These are phyloP conservation scores for Siniperca undulata DNA, from an alignment of 2,797 vertebrate species.

Conservation along the genomic window DNA sequence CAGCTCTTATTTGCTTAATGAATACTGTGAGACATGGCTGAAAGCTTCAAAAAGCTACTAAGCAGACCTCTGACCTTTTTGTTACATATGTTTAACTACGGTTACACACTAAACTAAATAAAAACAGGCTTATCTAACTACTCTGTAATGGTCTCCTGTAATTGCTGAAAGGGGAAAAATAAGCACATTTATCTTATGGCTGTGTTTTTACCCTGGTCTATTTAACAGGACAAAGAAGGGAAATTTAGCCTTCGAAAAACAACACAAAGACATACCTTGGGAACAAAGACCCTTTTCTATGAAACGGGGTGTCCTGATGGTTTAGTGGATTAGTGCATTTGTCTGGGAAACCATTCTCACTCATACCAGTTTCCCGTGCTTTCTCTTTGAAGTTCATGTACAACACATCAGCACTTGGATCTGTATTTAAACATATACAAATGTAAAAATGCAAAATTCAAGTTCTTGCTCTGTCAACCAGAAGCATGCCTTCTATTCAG, in stretches of 20 bases:
- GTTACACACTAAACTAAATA: background rate
- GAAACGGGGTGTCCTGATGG: conserved; percentile 26
- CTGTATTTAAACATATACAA: background rate
- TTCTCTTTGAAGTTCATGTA: conserved; percentile 26
- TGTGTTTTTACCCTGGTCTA: background rate
- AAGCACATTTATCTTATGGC: conserved; percentile 5
- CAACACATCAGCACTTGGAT: background rate
- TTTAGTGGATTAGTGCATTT: conserved; percentile 35
- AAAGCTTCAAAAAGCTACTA: background rate
- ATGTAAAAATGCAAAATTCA: background rate
- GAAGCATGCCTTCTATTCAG: background rate
- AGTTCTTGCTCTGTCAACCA: background rate
- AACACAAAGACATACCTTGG: conserved; percentile 43
- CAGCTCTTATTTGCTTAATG: background rate
- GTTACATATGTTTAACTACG: background rate
- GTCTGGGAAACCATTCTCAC: conserved; percentile 31
- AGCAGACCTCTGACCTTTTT: background rate
- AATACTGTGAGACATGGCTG: background rate
- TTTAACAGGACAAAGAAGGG: conserved; percentile 44
- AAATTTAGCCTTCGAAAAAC: conserved; percentile 36
- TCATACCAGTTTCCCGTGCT: conserved; percentile 1
- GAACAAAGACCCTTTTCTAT: conserved; percentile 43
- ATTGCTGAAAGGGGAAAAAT: background rate
- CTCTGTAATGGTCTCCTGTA: conserved; percentile 5
- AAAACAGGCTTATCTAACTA: background rate